phyloP scores from a whole-genome alignment of 2,888 invertebrate species.

The Cantharis rustica region DNA sequence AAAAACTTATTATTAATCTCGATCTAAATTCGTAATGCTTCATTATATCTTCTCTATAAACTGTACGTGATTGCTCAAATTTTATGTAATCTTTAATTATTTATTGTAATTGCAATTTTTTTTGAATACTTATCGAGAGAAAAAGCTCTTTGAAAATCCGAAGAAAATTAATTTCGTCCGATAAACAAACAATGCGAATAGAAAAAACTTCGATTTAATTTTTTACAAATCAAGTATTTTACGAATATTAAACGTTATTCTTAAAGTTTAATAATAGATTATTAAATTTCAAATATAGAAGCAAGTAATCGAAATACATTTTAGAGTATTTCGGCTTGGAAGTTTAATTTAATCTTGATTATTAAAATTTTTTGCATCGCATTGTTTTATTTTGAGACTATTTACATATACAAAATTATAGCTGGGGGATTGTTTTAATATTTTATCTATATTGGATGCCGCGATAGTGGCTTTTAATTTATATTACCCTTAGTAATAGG shows the following conservation, averaged over 20 bases:
- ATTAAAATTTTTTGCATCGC: not conserved
- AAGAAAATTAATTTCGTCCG: not conserved
- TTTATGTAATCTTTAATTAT: too few species aligned
- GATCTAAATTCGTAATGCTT: not conserved
- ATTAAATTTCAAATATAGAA: not conserved
- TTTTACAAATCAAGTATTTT: not conserved
- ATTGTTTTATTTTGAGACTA: not conserved
- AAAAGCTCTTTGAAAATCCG: not conserved
- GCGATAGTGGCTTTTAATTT: not conserved
- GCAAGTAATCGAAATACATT: not conserved
- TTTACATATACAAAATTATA: not conserved
- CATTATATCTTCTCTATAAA: not conserved
- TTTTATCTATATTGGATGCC: not conserved
- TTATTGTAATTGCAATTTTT: not conserved
- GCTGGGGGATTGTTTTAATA: not conserved
- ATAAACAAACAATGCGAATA: not conserved
- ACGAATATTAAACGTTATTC: not conserved
- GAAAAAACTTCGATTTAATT: not conserved
- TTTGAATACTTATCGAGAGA: not conserved
- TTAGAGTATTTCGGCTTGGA: not conserved
- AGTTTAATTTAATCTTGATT: not conserved
- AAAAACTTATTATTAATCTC: not conserved
- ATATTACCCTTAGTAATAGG: not conserved
- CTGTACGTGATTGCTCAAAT: not conserved
- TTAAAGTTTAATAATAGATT: not conserved